Evolutionary conservation across 1,140 invertebrate genomes (phyloP).

Genomic region (Portunus trituberculatus): DNA sequence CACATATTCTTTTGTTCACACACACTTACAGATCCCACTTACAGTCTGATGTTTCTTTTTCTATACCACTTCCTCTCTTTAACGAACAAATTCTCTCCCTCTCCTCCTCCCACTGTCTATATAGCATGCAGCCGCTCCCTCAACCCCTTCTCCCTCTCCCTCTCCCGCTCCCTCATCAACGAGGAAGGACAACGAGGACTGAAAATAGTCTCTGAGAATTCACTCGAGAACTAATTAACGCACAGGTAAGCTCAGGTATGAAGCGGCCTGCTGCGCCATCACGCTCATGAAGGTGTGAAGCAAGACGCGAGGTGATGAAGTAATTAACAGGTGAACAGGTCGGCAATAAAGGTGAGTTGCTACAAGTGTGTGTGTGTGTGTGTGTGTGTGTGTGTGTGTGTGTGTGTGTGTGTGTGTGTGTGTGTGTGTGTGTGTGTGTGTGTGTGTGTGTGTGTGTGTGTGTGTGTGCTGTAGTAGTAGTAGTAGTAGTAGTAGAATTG

Average conservation of each 20-base stretch:
- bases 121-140: not conserved
- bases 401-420: not conserved
- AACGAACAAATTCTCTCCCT: not conserved
- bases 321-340: not conserved
- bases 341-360: not conserved
- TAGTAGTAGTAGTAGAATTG: not conserved
- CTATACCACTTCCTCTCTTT: not conserved
- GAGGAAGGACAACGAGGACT: not conserved
- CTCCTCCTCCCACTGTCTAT: not conserved
- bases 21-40: not conserved
- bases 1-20: too few relatives aligned
- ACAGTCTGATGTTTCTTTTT: not conserved
- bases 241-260: not conserved
- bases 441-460: not conserved
- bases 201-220: not conserved
- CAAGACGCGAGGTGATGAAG: not conserved
- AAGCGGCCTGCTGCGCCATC: not conserved
- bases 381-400: not conserved
- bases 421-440: not conserved
- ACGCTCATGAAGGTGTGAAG: not conserved
- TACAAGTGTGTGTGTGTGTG: not conserved
- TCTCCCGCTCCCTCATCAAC: not conserved
- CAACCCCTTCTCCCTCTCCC: not conserved
- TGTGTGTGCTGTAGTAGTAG: not conserved
- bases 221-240: too few relatives aligned